Percentiles rank a stretch among this genome's conserved stretches.
phyloP scores from a whole-genome alignment of 2,888 invertebrate genomes.

The Ormyrus labotus region DNA sequence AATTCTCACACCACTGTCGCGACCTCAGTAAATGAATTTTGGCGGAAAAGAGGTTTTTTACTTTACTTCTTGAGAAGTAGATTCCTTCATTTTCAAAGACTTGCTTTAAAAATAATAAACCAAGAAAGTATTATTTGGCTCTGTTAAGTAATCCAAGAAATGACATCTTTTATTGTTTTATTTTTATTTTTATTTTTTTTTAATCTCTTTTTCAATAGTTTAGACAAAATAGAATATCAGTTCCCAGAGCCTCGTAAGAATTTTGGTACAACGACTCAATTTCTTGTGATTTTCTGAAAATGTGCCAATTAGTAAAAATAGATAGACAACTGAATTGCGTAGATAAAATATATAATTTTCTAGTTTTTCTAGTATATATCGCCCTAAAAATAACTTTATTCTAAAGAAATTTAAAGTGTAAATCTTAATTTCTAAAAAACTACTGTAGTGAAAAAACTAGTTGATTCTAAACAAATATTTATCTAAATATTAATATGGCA shows the following conservation, averaged over 20 bases:
- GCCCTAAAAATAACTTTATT: conserved; percentile 36
- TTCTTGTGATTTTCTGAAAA: conserved; percentile 50
- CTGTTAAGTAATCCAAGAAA: too few species aligned
- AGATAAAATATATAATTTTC: conserved; percentile 25
- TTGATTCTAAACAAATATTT: not conserved
- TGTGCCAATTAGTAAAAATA: conserved; percentile 42
- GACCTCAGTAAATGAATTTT: conserved; percentile 67
- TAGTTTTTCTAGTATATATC: conserved; percentile 31
- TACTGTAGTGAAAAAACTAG: conserved; percentile 24
- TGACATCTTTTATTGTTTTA: too few species aligned
- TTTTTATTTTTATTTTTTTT: too few species aligned
- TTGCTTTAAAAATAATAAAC: not conserved
- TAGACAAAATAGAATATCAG: not conserved
- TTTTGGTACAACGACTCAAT: conserved; percentile 51
- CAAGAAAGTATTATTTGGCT: not conserved
- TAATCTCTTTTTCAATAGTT: too few species aligned
- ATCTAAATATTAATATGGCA: conserved; percentile 21
- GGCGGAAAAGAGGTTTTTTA: too few species aligned
- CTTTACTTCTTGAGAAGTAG: too few species aligned
- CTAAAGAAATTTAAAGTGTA: not conserved
- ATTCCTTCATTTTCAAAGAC: too few species aligned
- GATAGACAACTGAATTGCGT: not conserved
- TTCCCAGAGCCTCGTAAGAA: conserved; percentile 17
- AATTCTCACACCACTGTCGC: conserved; percentile 72
- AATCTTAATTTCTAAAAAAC: conserved; percentile 29